Base-by-base conservation (phyloP, 2,113 vertebrate species). In the Bufo bufo region DNA sequence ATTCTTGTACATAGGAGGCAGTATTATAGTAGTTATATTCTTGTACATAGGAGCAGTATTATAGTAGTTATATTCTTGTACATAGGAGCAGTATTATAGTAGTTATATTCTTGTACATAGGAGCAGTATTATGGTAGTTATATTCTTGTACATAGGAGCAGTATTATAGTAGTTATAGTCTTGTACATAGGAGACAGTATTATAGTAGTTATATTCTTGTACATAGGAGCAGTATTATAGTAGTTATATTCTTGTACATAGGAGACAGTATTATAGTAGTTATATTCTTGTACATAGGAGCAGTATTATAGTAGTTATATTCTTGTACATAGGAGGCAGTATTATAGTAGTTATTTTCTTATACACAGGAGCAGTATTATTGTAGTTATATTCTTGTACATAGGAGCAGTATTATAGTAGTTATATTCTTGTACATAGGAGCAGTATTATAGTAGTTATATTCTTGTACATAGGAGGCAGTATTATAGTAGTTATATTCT, bases 61-160 rank as follows among this genome's bases (percentile, higher is more conserved):
- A 65, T 65, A 65, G 63, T 65, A n/a, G 63, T 65, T n/a, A 65
- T n/a, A 65, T 65, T 65, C 63, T 65, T 65, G 63, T 65, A 65
- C 20, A 65, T 65, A 65, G 63, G 63, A n/a, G 63, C 63, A 65
- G 63, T 65, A 65, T 65, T 65, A 65, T 65, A 65, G 19, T 8
- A 72, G 69, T 72, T 72, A 72, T 72, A 72, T 72, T 72, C 69
- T 45, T 72, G 69, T 45, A 72, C 19, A 72, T 72, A 72, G 69
- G 69, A 16, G 66, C 23, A 71, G 66, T 71, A 71, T 71, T 43
- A 71, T 43, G 43, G 23, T 13, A 71, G 66, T 71, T 71, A 71
- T 71, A 71, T 43, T 71, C 66, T 71, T 43, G 66, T 71, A 71
- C 5, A 71, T 43, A 71, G 66, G 66, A 6, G 66, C 33, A 71